Evolutionary conservation across 2,888 invertebrate species (phyloP).

Genomic region (Asteroscopus sphinx): DNA sequence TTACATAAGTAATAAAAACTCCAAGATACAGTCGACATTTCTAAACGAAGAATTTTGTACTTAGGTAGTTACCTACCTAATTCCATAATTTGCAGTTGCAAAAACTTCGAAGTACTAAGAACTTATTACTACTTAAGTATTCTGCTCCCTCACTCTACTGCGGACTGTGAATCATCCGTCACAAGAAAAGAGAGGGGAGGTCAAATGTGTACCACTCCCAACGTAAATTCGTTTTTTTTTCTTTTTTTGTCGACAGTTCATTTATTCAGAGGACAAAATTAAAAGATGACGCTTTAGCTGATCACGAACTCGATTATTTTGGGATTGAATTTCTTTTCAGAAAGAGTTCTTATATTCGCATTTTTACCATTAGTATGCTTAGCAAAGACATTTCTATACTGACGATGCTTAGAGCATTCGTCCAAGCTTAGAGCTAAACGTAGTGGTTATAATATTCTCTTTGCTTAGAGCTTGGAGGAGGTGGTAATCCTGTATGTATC

Average conservation of each 20-base stretch:
- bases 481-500: no score
- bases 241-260: conserved; percentile 47
- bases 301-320: conserved; percentile 31
- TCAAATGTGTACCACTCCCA: conserved; percentile 42
- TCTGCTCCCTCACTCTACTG: conserved; percentile 50
- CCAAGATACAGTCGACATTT: not conserved
- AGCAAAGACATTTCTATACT: no score
- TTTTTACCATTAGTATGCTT: no score
- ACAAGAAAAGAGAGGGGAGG: conserved; percentile 35
- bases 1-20: no score
- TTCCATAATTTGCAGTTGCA: not conserved
- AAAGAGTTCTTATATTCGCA: not conserved
- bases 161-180: conserved; percentile 54
- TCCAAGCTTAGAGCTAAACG: no score
- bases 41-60: conserved; percentile 3
- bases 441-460: no score
- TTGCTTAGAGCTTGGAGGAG: no score
- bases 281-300: conserved; percentile 54
- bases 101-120: conserved; percentile 4
- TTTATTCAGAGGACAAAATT: conserved; percentile 57
- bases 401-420: no score
- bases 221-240: conserved; percentile 45
- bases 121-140: no score
- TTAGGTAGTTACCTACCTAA: not conserved
- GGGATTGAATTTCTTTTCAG: not conserved